A percentile compares a stretch with the other conserved stretches of the same genome.
Conservation (phyloP, 2,797 vertebrate genomes). For the Sardinella longiceps region DNA sequence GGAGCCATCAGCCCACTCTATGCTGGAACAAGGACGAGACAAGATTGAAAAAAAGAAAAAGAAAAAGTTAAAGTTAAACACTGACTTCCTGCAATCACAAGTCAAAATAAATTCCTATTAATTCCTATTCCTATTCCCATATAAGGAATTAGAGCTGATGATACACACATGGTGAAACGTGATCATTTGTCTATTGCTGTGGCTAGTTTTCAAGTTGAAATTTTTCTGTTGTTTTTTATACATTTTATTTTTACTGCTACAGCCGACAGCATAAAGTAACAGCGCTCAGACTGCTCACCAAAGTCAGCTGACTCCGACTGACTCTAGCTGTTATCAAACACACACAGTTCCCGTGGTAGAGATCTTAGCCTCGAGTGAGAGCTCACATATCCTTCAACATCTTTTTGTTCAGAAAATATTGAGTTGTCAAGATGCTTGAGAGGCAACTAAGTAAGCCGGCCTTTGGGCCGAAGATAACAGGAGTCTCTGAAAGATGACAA, state of each 20-base stretch:
- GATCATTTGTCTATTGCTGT: neutral
- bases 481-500: neutral
- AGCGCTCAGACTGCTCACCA: neutral
- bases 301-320: neutral
- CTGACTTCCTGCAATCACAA: neutral
- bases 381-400: neutral
- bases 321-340: neutral
- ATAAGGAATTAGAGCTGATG: neutral
- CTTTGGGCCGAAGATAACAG: neutral
- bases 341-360: neutral
- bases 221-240: neutral
- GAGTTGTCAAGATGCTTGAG: constrained; percentile 12
- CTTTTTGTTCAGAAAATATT: neutral
- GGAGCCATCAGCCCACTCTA: neutral
- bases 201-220: neutral
- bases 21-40: neutral
- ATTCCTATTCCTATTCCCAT: neutral
- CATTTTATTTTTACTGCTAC: neutral
- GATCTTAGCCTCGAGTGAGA: neutral
- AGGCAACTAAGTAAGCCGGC: neutral
- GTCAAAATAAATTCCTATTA: neutral
- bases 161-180: neutral
- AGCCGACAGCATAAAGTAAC: neutral
- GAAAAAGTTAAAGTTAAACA: neutral
- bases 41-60: neutral